These are phyloP conservation scores for Malacoctenus gilli DNA, from an alignment of 2,797 vertebrate genomes.

Conservation along the genomic window DNA sequence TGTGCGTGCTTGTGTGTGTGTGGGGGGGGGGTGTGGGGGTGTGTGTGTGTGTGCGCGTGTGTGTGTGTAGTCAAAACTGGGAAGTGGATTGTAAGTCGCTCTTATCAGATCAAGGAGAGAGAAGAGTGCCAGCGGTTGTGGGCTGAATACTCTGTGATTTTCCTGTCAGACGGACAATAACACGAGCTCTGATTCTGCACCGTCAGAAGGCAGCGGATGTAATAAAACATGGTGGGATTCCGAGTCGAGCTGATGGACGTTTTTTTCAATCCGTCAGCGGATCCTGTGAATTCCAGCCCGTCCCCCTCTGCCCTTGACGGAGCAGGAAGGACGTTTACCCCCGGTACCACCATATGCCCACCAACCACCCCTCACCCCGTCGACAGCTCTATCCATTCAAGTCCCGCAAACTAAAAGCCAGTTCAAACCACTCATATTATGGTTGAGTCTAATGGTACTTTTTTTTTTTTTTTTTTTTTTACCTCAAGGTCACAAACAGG, in stretches of 20 bases:
- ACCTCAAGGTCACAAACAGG: constrained; percentile 60
- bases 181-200: too few species aligned
- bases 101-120: background rate
- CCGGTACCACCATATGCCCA: background rate
- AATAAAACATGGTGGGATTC: too few species aligned
- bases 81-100: too few species aligned
- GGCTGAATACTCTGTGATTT: constrained; percentile 15
- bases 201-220: too few species aligned
- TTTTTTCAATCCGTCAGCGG: background rate
- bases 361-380: constrained; percentile 1
- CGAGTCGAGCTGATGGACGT: too few species aligned
- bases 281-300: constrained; percentile 15
- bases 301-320: constrained; percentile 44
- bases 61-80: too few species aligned
- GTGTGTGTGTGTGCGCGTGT: too few species aligned
- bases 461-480: too few species aligned
- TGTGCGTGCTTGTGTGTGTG: constrained; percentile 13
- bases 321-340: constrained; percentile 37
- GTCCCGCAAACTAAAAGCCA: too few species aligned
- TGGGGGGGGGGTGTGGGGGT: constrained; percentile 6
- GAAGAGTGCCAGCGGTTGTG: background rate
- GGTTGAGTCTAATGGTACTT: too few species aligned
- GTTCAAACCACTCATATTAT: too few species aligned
- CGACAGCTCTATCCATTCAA: too few species aligned
- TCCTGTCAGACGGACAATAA: constrained; percentile 17